Base-by-base conservation (phyloP, 2,797 vertebrate genomes). In the Sternarchorhynchus goeldii region DNA sequence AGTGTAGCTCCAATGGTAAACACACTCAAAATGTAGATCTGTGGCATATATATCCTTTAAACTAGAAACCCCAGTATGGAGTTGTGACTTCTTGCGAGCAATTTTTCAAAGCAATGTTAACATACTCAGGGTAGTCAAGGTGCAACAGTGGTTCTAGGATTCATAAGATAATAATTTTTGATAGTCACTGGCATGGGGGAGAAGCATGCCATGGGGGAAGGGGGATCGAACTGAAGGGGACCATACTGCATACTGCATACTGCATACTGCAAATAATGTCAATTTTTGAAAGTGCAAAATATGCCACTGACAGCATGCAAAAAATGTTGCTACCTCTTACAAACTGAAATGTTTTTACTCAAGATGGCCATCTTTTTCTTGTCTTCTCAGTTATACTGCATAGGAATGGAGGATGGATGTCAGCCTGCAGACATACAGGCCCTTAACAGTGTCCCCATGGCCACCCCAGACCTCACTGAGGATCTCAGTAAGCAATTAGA, bases 401-500 rank as follows among this genome's bases (percentile, higher is more conserved):
- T 73, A 86, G 89, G 45, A 76, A 98, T 99, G 97, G 96, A 97
- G 85, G 86, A 85, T 72, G 89, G 89, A 70, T 85, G 90, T 45
- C 89, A 89, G 32, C 56, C 79, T 16, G 21, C 69, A 65, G 86
- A 90, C 17, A 36, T 21, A 57, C 78, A 77, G 8, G 39, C 82
- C 14, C n/a, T n/a, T 56, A 67, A 68, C 20, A 64, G 62, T 4
- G 76, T 83, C 63, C 82, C 84, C 0, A 80, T 79, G 66, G 86
- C 77, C 31, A 83, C 78, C 10, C 57, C 85, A 57, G 93, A 94
- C 89, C 88, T 92, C 89, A 95, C 95, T 0, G 96, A 98, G 72
- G 95, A 98, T 88, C 73, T 99, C 84, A 94, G 76, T 82, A 90
- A 92, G 84, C 95, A 96, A 87, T 94, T 99, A 91, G 96, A 99